Conservation (phyloP, 1,140 invertebrate genomes). For the Habropoda laboriosa region DNA sequence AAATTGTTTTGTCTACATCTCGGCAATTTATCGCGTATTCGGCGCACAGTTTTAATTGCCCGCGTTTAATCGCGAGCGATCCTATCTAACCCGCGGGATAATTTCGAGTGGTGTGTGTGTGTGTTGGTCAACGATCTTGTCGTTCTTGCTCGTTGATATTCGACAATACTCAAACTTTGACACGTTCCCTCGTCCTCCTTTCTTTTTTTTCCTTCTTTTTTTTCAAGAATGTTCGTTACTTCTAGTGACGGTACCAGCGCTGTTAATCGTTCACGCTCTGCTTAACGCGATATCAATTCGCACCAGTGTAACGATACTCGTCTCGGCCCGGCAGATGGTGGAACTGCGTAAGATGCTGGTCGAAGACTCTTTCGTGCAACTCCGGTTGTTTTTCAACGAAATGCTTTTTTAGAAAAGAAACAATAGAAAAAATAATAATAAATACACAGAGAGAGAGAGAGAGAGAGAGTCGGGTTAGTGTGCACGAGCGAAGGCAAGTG, state of each 20-base stretch:
- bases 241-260: neutral
- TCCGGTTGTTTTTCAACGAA: no score
- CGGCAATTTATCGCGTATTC: constrained; percentile 34
- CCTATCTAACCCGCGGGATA: neutral
- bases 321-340: neutral
- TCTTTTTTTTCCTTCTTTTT: no score
- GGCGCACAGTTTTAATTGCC: constrained; percentile 29
- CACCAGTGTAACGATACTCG: neutral
- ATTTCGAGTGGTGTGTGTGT: no score
- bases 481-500: neutral
- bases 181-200: neutral
- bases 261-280: constrained; percentile 26
- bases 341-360: neutral
- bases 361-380: no score
- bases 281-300: constrained; percentile 15
- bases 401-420: no score
- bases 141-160: neutral
- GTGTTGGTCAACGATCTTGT: no score
- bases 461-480: no score
- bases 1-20: constrained; percentile 47
- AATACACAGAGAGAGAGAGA: no score
- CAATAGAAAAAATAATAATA: no score
- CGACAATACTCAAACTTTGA: neutral
- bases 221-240: neutral
- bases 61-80: constrained; percentile 30